These are phyloP conservation scores for Ciconia maguari DNA, from an alignment of 2,113 vertebrate species.

Conservation along the genomic window DNA sequence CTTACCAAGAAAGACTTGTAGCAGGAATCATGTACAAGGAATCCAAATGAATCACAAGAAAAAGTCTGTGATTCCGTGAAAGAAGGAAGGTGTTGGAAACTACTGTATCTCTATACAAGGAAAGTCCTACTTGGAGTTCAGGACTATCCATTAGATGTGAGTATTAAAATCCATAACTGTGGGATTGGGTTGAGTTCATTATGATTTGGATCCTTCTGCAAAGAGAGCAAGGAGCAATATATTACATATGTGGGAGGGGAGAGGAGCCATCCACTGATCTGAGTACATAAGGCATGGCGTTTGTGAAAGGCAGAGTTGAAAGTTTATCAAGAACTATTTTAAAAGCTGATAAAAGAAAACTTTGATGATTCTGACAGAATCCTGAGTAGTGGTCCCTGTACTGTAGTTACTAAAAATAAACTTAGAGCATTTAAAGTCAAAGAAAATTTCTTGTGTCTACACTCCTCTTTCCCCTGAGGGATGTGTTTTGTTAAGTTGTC, in stretches of 20 bases:
- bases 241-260: neutral
- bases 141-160: neutral
- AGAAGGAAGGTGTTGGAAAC: neutral
- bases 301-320: neutral
- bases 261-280: neutral
- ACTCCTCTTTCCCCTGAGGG: neutral
- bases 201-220: neutral
- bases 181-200: neutral
- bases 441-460: neutral
- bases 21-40: neutral
- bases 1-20: neutral
- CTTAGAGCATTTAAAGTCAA: neutral
- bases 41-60: neutral
- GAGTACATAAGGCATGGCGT: neutral
- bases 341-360: neutral
- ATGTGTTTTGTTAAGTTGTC: neutral
- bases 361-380: neutral
- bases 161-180: neutral
- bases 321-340: neutral
- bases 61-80: neutral
- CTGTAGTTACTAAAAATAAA: neutral
- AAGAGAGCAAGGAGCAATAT: neutral
- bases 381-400: neutral
- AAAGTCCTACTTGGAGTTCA: neutral
- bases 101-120: neutral